A percentile compares a stretch with the other conserved stretches of the same genome.
Conservation (phyloP, 1,140 invertebrate genomes). For the Orchestia grillus region DNA sequence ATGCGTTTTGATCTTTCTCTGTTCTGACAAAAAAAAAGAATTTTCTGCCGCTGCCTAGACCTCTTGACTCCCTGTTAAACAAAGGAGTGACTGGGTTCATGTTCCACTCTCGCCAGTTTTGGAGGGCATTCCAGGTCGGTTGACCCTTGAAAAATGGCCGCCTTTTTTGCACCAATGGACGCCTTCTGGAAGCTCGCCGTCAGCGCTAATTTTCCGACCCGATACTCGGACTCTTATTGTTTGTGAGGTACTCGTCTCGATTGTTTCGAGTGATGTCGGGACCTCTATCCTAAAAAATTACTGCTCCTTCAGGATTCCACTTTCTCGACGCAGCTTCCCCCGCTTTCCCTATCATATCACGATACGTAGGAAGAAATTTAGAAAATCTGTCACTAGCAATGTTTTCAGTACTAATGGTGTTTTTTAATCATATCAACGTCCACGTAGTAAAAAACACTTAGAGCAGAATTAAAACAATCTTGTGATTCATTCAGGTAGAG, state of each 20-base stretch:
- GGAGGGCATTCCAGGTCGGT: slow-evolving; percentile 17
- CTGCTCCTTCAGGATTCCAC: neutral
- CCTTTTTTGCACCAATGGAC: slow-evolving; percentile 31
- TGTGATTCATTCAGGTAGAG: neutral
- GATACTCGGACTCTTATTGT: slow-evolving; percentile 43
- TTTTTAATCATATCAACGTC: neutral
- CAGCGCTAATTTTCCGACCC: slow-evolving; percentile 51
- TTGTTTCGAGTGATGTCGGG: neutral
- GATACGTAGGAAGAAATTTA: neutral
- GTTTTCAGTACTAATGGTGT: neutral
- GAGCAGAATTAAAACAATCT: neutral
- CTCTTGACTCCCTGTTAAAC: neutral
- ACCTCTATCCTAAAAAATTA: neutral
- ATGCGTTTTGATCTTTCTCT: neutral
- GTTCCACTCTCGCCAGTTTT: neutral
- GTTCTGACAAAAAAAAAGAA: neutral
- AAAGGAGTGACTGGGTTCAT: neutral
- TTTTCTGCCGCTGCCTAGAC: neutral
- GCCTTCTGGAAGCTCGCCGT: neutral
- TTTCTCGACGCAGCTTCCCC: neutral
- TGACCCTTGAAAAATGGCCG: slow-evolving; percentile 13
- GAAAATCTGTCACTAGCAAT: neutral
- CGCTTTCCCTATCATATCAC: too few species aligned
- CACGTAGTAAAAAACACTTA: neutral
- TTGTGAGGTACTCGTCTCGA: slow-evolving; percentile 21